Conservation (phyloP, 2,113 vertebrate species). For the Ariopsis seemanni region DNA sequence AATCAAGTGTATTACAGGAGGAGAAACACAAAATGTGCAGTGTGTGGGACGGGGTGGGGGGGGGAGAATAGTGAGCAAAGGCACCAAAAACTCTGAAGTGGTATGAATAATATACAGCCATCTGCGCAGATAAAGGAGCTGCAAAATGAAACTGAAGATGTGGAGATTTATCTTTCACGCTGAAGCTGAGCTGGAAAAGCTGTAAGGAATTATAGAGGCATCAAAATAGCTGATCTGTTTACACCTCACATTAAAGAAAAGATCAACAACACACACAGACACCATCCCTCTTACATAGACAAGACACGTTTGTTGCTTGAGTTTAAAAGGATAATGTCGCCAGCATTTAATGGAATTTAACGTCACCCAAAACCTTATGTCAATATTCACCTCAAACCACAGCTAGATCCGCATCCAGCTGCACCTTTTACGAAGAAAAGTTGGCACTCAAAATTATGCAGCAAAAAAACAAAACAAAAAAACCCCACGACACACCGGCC, state of each 20-base stretch:
- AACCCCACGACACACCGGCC: too few relatives aligned
- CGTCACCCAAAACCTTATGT: not conserved
- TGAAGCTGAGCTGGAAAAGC: conserved; percentile 14
- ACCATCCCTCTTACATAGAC: not conserved
- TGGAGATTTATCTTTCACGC: not conserved
- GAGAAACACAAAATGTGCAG: not conserved
- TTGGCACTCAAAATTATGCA: not conserved
- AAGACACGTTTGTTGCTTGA: not conserved
- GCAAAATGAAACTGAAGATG: conserved; percentile 24
- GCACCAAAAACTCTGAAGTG: conserved; percentile 50
- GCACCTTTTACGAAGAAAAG: not conserved
- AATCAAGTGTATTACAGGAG: not conserved
- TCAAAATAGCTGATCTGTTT: not conserved
- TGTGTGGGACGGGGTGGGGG: not conserved
- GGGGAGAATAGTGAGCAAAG: conserved; percentile 30
- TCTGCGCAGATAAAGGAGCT: conserved; percentile 29
- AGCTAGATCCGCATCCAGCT: not conserved
- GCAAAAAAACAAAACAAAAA: not conserved
- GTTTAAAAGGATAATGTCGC: not conserved
- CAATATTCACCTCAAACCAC: not conserved
- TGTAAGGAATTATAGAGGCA: not conserved
- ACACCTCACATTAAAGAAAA: not conserved
- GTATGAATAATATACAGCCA: conserved; percentile 36
- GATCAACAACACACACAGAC: not conserved
- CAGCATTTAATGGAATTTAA: not conserved